Conservation (phyloP, 2,113 vertebrate genomes). For the Thamnaconus septentrionalis region DNA sequence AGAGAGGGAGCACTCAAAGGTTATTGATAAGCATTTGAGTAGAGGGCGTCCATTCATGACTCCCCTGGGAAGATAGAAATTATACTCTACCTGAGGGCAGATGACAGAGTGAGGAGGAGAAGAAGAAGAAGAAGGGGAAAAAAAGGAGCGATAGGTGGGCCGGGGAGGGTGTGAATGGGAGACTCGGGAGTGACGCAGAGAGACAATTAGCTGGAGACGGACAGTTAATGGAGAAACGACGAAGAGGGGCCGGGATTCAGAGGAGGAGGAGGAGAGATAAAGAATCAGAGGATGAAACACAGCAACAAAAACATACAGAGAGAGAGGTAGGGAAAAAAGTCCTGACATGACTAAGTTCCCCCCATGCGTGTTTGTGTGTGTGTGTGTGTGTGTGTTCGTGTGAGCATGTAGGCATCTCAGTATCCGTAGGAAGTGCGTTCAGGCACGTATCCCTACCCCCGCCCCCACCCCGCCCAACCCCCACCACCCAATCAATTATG, state of each 20-base stretch:
- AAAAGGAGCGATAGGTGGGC: constrained; percentile 19
- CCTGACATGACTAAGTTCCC: constrained; percentile 6
- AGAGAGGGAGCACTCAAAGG: constrained; percentile 75
- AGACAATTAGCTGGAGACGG: constrained; percentile 48
- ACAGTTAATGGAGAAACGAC: constrained; percentile 33
- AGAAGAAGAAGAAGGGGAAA: neutral
- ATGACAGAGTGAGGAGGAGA: constrained; percentile 52
- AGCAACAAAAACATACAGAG: constrained; percentile 25
- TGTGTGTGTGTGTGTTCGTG: constrained; percentile 25
- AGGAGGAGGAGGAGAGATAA: constrained; percentile 19
- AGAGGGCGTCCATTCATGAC: constrained; percentile 75
- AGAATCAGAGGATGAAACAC: constrained; percentile 30
- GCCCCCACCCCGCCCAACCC: too few relatives aligned
- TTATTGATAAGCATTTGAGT: constrained; percentile 81
- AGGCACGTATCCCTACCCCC: constrained; percentile 61
- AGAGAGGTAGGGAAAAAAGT: constrained; percentile 14
- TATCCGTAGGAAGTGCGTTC: constrained; percentile 60
- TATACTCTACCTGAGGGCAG: constrained; percentile 73
- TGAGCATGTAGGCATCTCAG: neutral
- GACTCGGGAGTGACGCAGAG: constrained; percentile 21
- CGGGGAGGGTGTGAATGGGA: constrained; percentile 38
- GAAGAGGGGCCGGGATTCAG: constrained; percentile 12
- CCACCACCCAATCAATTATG: constrained; percentile 72
- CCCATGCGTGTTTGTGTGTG: constrained; percentile 25
- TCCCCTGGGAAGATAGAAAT: constrained; percentile 72